Evolutionary conservation across 1,140 invertebrate species (phyloP).

Genomic region (Uloborus diversus): DNA sequence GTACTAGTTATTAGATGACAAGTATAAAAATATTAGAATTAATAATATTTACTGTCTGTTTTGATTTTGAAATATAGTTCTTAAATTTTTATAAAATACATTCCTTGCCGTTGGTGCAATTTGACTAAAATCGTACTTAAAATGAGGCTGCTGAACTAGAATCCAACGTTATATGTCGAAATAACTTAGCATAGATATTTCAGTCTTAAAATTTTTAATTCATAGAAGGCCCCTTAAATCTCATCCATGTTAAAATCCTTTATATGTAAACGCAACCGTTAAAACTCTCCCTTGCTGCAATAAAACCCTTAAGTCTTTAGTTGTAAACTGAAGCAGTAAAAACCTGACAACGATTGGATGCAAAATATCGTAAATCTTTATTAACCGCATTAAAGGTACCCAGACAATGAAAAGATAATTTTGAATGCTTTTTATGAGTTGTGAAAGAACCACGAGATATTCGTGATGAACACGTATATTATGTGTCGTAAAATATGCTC

Average conservation of each 20-base stretch:
- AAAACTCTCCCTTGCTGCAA: background rate
- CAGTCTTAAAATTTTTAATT: too few species aligned
- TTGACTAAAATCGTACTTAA: too few species aligned
- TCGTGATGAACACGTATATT: conserved; percentile 6
- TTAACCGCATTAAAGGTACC: conserved; percentile 25
- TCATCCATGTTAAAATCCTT: background rate
- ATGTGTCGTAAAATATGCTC: conserved; percentile 22
- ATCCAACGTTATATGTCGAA: too few species aligned
- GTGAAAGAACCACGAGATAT: conserved; percentile 42
- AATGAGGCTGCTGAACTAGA: too few species aligned
- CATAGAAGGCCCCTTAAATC: background rate
- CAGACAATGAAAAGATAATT: conserved; percentile 45
- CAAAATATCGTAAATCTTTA: conserved; percentile 41
- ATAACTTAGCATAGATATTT: too few species aligned
- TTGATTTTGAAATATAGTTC: too few species aligned
- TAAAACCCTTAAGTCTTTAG: conserved; percentile 40
- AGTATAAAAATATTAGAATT: too few species aligned
- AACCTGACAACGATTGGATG: conserved; percentile 15
- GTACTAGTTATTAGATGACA: too few species aligned
- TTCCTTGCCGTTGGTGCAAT: too few species aligned
- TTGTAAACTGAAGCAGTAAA: conserved; percentile 25
- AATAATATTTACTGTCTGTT: too few species aligned
- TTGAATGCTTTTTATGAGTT: conserved; percentile 38
- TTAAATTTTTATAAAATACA: too few species aligned
- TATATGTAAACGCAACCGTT: background rate